phyloP scores from a whole-genome alignment of 2,888 invertebrate genomes.

The Pseudanteris insignis region DNA sequence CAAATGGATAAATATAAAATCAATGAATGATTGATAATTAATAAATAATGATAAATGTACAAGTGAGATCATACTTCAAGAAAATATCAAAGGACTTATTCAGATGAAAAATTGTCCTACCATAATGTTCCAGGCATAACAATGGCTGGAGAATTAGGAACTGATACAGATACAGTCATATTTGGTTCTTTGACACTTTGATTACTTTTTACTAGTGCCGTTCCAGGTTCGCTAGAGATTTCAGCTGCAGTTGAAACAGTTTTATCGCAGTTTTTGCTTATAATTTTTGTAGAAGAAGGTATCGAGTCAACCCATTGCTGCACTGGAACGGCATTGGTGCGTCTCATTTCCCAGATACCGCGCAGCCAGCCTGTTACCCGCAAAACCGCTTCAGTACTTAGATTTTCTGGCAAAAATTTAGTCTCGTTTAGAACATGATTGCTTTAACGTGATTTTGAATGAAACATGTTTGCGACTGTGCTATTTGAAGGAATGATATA shows the following conservation, averaged over 20 bases:
- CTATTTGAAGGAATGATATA: no score
- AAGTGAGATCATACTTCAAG: no score
- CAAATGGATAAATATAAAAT: no score
- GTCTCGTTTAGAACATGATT: neutral
- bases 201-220: slow-evolving; percentile 35
- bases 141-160: slow-evolving; percentile 56
- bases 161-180: slow-evolving; percentile 59
- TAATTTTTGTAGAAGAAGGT: slow-evolving; percentile 40
- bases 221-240: slow-evolving; percentile 6
- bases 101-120: slow-evolving; percentile 44
- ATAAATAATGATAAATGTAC: no score
- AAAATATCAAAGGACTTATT: no score
- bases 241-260: neutral
- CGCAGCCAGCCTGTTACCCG: slow-evolving; percentile 62
- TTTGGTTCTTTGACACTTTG: slow-evolving; percentile 48
- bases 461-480: neutral
- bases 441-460: neutral
- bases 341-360: slow-evolving; percentile 70
- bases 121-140: slow-evolving; percentile 51
- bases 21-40: no score
- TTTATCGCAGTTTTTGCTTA: slow-evolving; percentile 40
- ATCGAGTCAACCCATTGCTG: slow-evolving; percentile 82
- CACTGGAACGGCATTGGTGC: slow-evolving; percentile 73
- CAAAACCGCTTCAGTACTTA: slow-evolving; percentile 59
- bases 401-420: slow-evolving; percentile 52